Evolutionary conservation across 2,888 invertebrate genomes (phyloP), one percentile per base, ranked within the genome.

Genomic region (Scaptodrosophila latifasciaeformis): DNA sequence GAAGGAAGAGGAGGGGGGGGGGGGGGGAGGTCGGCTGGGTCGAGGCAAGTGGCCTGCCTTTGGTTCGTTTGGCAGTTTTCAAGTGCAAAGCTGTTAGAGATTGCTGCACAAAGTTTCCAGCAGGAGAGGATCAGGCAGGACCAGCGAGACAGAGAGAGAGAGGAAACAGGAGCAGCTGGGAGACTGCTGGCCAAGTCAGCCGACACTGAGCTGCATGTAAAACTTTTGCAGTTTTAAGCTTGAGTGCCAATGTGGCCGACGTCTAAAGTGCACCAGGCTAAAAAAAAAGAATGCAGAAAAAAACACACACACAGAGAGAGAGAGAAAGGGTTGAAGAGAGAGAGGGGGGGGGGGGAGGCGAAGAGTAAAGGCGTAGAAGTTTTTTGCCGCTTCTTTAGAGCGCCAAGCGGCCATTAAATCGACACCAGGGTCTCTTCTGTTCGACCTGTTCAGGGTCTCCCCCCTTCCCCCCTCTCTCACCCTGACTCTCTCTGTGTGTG

Each of bases 381-480:
- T 18, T 31, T 40, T 72, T 67, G 49, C 58, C 51, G 55, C 62
- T 58, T 54, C 63, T 67, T 24, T 66, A 46, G 47, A 44, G 54
- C 48, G 51, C 60, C 67, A 62, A 74, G 70, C 70, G 58, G 55
- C 66, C 72, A 69, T 71, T 66, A 64, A 71, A 66, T 62, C 19
- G 6, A 10, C n/a, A 21, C 10, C 39, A 17, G 10, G 4, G 13
- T n/a, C 35, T 12, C 35, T 35, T 9, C 6, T 15, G 9, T 35
- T 35, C 13, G 35, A 9, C 12, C 7, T 30, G n/a, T 30, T 12
- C 5, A 35, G 12, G 10, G 13, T 35, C 10, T 30, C 12, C 12
- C 1, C 12, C 30, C 12, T 2, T 30, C 30, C 2, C 9, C 2
- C n/a, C 15, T 12, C 15, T 6, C 35, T 6, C n/a, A 30, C n/a